A percentile compares a stretch with the other conserved stretches of the same genome.
Evolutionary conservation across 2,888 invertebrate genomes (phyloP).

Genomic region (Scaptomyza tumidula): DNA sequence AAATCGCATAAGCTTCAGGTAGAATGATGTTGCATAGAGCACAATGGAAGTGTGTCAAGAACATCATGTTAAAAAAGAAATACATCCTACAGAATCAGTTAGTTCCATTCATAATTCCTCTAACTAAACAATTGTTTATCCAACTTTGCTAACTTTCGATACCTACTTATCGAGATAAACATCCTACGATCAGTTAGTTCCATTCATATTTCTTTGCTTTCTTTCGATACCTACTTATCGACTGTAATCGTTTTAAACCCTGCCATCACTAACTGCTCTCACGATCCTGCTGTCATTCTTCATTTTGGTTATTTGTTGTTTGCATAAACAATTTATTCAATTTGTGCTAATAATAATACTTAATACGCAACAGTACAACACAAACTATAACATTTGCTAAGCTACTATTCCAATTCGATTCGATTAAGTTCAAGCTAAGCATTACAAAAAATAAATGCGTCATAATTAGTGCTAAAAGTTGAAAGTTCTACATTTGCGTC

Average conservation of each 20-base stretch:
- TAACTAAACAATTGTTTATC: too few species aligned
- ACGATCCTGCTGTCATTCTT: constrained; percentile 49
- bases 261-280: not conserved
- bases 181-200: too few species aligned
- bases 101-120: too few species aligned
- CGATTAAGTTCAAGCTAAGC: not conserved
- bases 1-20: not conserved
- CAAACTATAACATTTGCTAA: not conserved
- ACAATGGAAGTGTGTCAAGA: not conserved
- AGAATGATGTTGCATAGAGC: not conserved
- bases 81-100: too few species aligned
- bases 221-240: not conserved
- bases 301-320: constrained; percentile 59
- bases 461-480: constrained; percentile 4
- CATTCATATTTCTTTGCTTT: too few species aligned
- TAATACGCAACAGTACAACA: constrained; percentile 6
- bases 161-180: not conserved
- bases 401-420: not conserved
- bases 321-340: constrained; percentile 74
- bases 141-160: not conserved
- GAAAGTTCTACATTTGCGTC: constrained; percentile 37
- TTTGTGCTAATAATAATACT: constrained; percentile 56
- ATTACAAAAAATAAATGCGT: not conserved
- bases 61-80: too few species aligned
- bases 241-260: not conserved